Conservation (phyloP, 2,797 vertebrate genomes). For the Catharus ustulatus region DNA sequence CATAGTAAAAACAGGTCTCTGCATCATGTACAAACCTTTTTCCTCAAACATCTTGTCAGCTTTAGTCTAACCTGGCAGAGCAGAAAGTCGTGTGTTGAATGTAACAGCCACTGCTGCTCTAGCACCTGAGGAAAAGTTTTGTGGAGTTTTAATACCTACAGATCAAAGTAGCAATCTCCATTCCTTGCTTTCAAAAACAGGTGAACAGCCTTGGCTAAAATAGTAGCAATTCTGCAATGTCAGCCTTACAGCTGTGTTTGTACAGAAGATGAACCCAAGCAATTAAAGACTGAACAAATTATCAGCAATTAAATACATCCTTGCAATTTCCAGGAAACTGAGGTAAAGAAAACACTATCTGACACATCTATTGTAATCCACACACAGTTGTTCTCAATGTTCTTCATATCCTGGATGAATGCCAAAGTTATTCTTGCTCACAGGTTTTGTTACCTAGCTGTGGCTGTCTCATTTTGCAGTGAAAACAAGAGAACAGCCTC, state of each 20-base stretch:
- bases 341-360: background rate
- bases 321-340: background rate
- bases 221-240: background rate
- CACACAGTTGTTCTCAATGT: background rate
- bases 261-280: background rate
- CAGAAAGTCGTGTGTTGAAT: background rate
- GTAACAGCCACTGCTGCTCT: background rate
- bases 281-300: constrained; percentile 3
- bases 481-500: background rate
- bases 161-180: background rate
- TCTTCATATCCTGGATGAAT: background rate
- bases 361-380: background rate
- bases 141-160: background rate
- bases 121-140: background rate
- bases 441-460: background rate
- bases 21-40: background rate
- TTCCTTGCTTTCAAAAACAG: background rate
- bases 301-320: background rate
- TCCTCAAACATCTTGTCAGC: background rate
- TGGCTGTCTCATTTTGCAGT: background rate
- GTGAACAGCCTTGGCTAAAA: background rate
- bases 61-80: background rate
- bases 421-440: background rate
- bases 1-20: background rate
- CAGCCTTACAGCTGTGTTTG: background rate